phyloP scores from a whole-genome alignment of 2,113 vertebrate genomes.

The Pheucticus melanocephalus region DNA sequence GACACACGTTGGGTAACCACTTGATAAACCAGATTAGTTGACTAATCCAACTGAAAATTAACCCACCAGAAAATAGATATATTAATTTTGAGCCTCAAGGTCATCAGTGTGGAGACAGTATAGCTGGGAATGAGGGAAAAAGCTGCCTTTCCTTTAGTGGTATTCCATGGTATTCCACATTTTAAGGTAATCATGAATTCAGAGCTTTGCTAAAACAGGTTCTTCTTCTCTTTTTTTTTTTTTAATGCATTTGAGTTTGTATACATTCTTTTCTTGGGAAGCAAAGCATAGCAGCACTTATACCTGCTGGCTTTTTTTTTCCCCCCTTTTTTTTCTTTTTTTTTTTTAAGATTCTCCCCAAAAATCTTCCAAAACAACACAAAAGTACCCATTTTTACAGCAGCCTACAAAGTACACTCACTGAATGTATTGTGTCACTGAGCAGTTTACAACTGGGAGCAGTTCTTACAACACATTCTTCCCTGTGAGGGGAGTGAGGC shows the following conservation, averaged over 20 bases:
- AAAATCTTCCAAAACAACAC: neutral
- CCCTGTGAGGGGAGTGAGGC: neutral
- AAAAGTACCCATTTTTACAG: neutral
- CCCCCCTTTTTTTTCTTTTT: rapidly evolving
- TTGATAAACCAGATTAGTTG: neutral
- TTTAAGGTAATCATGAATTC: neutral
- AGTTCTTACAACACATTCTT: rapidly evolving
- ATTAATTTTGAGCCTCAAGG: neutral
- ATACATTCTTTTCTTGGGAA: neutral
- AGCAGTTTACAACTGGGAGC: neutral
- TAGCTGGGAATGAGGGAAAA: neutral
- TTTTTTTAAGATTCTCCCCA: neutral
- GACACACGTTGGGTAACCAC: neutral
- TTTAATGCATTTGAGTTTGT: neutral
- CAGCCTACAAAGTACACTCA: neutral
- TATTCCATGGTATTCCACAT: neutral
- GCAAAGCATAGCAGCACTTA: neutral
- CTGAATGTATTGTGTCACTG: neutral
- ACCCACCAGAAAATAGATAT: neutral
- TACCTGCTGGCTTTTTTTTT: neutral
- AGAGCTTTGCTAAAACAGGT: neutral
- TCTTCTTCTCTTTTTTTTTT: neutral
- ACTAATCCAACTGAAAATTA: neutral
- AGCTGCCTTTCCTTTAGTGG: neutral
- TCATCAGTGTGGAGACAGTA: neutral